phyloP scores from a whole-genome alignment of 2,113 vertebrate genomes.

The Rallus limicola region DNA sequence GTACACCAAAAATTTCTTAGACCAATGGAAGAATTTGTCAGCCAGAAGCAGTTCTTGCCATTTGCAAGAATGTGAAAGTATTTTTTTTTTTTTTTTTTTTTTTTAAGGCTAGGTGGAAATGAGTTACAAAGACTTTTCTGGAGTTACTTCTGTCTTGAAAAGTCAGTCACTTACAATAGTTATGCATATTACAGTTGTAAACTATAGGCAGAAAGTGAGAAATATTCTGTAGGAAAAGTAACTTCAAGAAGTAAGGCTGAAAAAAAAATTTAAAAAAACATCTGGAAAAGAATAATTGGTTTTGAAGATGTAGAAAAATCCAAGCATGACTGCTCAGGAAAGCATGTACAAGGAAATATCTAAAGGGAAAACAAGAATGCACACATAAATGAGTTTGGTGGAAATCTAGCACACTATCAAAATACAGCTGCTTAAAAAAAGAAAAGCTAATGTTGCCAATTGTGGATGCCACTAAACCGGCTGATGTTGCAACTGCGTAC shows the following conservation, averaged over 20 bases:
- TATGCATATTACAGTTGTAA: not conserved
- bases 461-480: not conserved
- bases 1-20: not conserved
- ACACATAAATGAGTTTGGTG: not conserved
- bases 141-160: not conserved
- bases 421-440: not conserved
- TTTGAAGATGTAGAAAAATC: not conserved
- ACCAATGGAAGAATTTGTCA: not conserved
- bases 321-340: not conserved
- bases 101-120: not conserved
- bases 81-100: not conserved
- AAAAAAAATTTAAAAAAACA: not conserved
- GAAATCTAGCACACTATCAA: not conserved
- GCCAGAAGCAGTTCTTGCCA: not conserved
- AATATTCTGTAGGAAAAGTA: not conserved
- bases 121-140: not conserved
- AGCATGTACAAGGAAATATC: not conserved
- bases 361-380: not conserved
- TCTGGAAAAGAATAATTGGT: not conserved
- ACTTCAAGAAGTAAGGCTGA: not conserved
- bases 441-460: not conserved
- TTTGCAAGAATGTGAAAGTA: not conserved
- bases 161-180: not conserved
- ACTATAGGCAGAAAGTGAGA: not conserved
- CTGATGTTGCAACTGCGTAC: not conserved